A percentile compares a stretch with the other conserved stretches of the same genome.
Conservation (phyloP, 2,113 vertebrate genomes). For the Peromyscus leucopus region DNA sequence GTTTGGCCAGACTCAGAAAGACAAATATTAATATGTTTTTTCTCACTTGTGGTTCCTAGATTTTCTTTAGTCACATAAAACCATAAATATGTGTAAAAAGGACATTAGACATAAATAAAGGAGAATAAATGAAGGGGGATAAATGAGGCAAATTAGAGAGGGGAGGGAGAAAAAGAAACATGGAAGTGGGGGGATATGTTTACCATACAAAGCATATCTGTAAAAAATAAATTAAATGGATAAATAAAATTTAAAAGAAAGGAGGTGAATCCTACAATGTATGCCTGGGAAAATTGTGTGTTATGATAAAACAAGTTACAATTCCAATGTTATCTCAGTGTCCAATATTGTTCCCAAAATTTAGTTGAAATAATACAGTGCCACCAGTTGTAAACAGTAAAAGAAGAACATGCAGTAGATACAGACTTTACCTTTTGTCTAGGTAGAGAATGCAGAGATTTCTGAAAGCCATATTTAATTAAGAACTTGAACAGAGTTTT, state of each 20-base stretch:
- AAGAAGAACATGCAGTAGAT: constrained; percentile 12
- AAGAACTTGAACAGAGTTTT: constrained; percentile 57
- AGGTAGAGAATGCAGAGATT: constrained; percentile 29
- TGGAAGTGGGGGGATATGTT: neutral
- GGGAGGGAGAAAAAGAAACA: neutral
- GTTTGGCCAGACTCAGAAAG: neutral
- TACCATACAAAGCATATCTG: neutral
- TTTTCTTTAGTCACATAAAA: neutral
- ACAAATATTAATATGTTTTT: neutral
- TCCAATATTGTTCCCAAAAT: neutral
- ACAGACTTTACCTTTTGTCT: neutral
- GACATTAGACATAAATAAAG: neutral
- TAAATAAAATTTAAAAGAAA: too few species aligned
- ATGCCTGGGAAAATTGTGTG: constrained; percentile 16
- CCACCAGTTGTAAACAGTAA: constrained; percentile 12
- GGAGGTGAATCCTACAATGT: constrained; percentile 5
- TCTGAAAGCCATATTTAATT: constrained; percentile 33
- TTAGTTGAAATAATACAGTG: constrained; percentile 31
- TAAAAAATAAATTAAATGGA: neutral
- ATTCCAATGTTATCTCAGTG: constrained; percentile 22
- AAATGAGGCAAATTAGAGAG: neutral
- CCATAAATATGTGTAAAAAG: neutral
- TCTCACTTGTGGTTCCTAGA: neutral
- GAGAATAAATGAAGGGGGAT: neutral
- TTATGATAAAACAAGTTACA: constrained; percentile 2